phyloP scores from a whole-genome alignment of 2,113 vertebrate genomes.

The Mirounga angustirostris region DNA sequence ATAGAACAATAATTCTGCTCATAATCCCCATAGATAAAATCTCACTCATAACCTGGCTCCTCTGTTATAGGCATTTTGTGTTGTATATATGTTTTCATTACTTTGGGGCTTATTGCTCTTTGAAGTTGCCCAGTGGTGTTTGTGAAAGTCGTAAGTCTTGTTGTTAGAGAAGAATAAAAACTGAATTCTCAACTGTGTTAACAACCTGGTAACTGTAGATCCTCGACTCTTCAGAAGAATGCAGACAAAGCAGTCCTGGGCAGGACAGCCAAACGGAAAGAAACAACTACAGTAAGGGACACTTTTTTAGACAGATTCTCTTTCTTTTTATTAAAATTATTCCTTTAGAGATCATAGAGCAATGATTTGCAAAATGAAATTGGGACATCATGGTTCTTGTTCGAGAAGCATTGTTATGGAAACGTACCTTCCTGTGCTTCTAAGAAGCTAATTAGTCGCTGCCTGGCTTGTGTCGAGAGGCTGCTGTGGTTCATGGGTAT shows the following conservation, averaged over 20 bases:
- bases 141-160: not conserved
- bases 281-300: not conserved
- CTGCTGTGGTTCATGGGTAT: conserved; percentile 68
- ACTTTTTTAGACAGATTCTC: not conserved
- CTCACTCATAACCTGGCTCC: not conserved
- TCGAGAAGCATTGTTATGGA: conserved; percentile 41
- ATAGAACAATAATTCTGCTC: not conserved
- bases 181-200: not conserved
- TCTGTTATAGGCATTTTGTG: not conserved
- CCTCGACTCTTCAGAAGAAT: not conserved
- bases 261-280: not conserved
- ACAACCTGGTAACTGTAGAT: not conserved
- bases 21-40: not conserved
- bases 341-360: conserved; percentile 8
- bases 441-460: conserved; percentile 47
- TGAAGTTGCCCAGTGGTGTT: not conserved
- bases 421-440: conserved; percentile 4
- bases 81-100: not conserved
- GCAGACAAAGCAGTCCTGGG: not conserved
- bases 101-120: not conserved
- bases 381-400: conserved; percentile 13
- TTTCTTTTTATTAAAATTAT: conserved; percentile 5
- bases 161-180: not conserved
- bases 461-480: conserved; percentile 51
- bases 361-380: conserved; percentile 43